Evolutionary conservation across 2,888 invertebrate genomes (phyloP).

Genomic region (Trachelus tabidus): DNA sequence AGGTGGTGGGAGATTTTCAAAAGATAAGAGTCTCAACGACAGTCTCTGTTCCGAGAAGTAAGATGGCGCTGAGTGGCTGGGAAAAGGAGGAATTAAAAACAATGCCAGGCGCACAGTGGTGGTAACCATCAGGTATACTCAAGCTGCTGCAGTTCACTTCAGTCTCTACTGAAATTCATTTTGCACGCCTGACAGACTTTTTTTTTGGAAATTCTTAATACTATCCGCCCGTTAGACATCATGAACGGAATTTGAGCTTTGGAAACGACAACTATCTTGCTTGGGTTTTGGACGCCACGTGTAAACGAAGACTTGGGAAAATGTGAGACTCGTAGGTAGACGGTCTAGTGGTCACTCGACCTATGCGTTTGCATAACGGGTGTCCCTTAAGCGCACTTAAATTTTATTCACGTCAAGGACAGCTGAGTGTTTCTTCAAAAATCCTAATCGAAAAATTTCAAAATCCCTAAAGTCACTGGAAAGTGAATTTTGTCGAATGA

Average conservation of each 20-base stretch:
- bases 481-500: not conserved
- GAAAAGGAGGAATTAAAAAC: not conserved
- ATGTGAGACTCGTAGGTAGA: not conserved
- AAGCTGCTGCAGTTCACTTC: not conserved
- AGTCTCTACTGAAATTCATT: not conserved
- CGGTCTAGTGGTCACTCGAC: not conserved
- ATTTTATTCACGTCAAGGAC: too few species aligned
- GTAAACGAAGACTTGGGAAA: not conserved
- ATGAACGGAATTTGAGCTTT: not conserved
- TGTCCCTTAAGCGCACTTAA: not conserved
- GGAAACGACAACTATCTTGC: not conserved
- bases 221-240: too few species aligned
- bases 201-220: too few species aligned
- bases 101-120: not conserved
- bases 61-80: not conserved
- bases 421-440: not conserved
- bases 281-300: not conserved
- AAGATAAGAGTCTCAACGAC: not conserved
- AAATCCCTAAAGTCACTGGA: not conserved
- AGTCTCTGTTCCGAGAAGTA: not conserved
- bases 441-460: not conserved
- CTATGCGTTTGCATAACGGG: not conserved
- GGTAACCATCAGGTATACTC: too few species aligned
- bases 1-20: not conserved
- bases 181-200: too few species aligned